Percentiles rank a stretch among this genome's conserved stretches.
Evolutionary conservation across 2,113 vertebrate species (phyloP).

Genomic region (Pseudopodoces humilis): DNA sequence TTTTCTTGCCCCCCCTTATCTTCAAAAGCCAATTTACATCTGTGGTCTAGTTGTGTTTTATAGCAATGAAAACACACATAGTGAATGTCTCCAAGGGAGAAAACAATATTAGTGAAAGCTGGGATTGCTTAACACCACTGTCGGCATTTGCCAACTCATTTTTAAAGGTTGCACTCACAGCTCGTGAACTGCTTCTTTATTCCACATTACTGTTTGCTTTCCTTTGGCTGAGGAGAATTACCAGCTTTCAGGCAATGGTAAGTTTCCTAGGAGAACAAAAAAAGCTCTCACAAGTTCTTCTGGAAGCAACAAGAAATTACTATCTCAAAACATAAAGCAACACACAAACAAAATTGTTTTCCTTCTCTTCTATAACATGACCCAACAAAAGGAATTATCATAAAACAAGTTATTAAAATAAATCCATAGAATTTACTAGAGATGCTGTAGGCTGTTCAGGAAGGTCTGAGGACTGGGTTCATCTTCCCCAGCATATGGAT

Average conservation of each 20-base stretch:
- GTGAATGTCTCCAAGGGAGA: background rate
- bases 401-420: background rate
- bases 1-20: rapidly evolving
- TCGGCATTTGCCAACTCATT: background rate
- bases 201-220: background rate
- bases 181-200: background rate
- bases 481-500: background rate
- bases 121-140: background rate
- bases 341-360: background rate
- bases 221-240: background rate
- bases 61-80: background rate
- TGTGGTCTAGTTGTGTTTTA: background rate
- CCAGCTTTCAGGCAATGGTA: background rate
- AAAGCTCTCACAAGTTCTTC: background rate
- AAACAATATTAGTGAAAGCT: background rate
- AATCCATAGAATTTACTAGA: background rate
- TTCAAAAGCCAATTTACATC: background rate
- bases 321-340: background rate
- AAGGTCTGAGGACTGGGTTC: background rate
- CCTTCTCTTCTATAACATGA: background rate
- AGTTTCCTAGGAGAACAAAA: background rate
- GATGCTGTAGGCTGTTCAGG: background rate
- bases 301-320: background rate
- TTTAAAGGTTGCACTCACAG: background rate
- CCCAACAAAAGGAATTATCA: background rate